phyloP scores from a whole-genome alignment of 2,113 vertebrate species.

The Lanius collurio region DNA sequence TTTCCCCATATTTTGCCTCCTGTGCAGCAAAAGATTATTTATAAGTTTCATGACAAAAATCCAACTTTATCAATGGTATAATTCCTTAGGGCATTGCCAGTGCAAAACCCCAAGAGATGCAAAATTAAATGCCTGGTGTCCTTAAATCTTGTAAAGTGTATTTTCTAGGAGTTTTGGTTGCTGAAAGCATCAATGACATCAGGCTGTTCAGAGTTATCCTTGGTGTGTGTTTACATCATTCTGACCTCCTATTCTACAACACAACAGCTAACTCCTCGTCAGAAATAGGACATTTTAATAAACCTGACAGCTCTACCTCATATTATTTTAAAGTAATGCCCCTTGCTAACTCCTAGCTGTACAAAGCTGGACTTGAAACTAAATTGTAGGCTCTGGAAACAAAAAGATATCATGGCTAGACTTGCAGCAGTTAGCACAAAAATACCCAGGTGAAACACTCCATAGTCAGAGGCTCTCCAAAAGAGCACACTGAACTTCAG shows the following conservation, averaged over 20 bases:
- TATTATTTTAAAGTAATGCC: not conserved
- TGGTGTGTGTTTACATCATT: not conserved
- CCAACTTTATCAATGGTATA: not conserved
- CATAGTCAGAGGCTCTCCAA: not conserved
- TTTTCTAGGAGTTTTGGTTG: not conserved
- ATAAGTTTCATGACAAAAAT: not conserved
- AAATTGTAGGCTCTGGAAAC: not conserved
- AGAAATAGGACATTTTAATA: not conserved
- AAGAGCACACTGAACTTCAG: not conserved
- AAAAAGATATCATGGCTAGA: not conserved
- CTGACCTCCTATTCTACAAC: not conserved
- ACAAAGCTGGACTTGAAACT: not conserved
- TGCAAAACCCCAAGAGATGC: not conserved
- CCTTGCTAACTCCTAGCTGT: not conserved
- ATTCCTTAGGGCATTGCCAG: not conserved
- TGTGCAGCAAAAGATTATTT: not conserved
- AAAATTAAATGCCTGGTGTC: not conserved
- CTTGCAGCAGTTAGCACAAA: not conserved
- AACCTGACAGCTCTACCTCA: not conserved
- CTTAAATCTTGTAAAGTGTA: not conserved
- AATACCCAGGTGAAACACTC: not conserved
- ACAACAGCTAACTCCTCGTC: not conserved
- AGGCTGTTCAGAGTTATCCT: not conserved
- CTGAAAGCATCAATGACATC: not conserved
- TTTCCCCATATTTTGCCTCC: not conserved